Percentiles rank a stretch among this genome's conserved stretches.
Evolutionary conservation across 2,113 vertebrate genomes (phyloP).

Genomic region (Proteles cristata): DNA sequence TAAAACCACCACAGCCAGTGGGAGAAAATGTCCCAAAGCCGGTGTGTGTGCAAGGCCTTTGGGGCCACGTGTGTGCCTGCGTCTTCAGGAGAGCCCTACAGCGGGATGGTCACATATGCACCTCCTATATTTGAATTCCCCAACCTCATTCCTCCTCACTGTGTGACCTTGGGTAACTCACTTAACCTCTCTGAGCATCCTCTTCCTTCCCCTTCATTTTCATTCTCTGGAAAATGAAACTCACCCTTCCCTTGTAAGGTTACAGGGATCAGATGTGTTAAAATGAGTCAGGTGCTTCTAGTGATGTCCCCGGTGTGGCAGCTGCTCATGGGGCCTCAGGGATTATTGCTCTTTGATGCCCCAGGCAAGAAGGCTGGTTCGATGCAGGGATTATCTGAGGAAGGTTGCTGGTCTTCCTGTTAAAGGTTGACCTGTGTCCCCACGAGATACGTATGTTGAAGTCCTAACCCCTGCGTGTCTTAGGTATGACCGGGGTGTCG

Average conservation of each 20-base stretch:
- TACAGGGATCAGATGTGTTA: too few species aligned
- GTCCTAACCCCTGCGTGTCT: fast-evolving
- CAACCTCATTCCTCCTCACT: fast-evolving
- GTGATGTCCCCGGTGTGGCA: fast-evolving
- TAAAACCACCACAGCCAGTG: fast-evolving
- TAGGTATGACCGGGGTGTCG: fast-evolving
- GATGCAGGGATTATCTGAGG: fast-evolving
- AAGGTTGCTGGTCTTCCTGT: fast-evolving
- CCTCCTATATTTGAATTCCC: fast-evolving
- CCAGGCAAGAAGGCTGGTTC: too few species aligned
- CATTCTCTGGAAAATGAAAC: not conserved
- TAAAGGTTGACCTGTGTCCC: fast-evolving
- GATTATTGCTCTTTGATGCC: too few species aligned
- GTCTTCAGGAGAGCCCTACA: not conserved
- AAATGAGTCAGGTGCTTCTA: not conserved
- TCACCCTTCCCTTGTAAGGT: fast-evolving
- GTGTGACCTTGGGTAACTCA: not conserved
- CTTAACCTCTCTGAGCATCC: not conserved
- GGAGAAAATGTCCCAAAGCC: fast-evolving
- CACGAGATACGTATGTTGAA: fast-evolving
- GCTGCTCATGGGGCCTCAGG: fast-evolving
- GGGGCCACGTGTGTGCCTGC: fast-evolving
- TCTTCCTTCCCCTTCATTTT: not conserved
- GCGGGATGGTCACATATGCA: fast-evolving
- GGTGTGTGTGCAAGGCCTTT: fast-evolving